Percentiles rank a stretch among this genome's conserved stretches.
Evolutionary conservation across 2,888 invertebrate species (phyloP).

Genomic region (Malacosoma neustria): DNA sequence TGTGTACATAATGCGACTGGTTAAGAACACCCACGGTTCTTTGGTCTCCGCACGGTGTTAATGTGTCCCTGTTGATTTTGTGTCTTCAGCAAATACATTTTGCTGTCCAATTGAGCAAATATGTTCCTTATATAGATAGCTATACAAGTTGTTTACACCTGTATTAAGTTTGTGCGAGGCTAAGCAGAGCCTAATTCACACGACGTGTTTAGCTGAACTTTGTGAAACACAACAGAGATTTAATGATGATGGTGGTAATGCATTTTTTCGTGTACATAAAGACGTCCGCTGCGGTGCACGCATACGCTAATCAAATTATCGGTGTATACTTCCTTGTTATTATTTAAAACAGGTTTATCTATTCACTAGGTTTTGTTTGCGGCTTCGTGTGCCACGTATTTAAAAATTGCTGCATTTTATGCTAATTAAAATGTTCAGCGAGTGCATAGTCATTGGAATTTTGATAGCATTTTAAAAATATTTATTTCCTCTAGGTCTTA

Average conservation of each 20-base stretch:
- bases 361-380: slow-evolving; percentile 6
- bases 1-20: slow-evolving; percentile 49
- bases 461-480: no score
- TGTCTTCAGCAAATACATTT: slow-evolving; percentile 36
- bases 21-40: slow-evolving; percentile 67
- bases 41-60: slow-evolving; percentile 58
- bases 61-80: slow-evolving; percentile 64
- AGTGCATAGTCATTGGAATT: no score
- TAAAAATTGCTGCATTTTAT: no score
- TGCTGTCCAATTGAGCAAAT: slow-evolving; percentile 31
- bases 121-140: slow-evolving; percentile 31
- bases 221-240: slow-evolving; percentile 63
- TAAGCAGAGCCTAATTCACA: slow-evolving; percentile 59
- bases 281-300: slow-evolving; percentile 36
- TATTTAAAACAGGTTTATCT: slow-evolving; percentile 52
- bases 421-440: no score
- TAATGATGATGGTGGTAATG: slow-evolving; percentile 66
- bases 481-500: no score
- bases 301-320: slow-evolving; percentile 64
- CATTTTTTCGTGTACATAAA: slow-evolving; percentile 62
- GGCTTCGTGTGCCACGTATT: neutral
- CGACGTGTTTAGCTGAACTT: slow-evolving; percentile 66
- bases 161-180: slow-evolving; percentile 21
- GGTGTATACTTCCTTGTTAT: slow-evolving; percentile 55
- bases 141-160: slow-evolving; percentile 21